Conservation (phyloP, 2,888 invertebrate species). For the Platycheirus rosarum region DNA sequence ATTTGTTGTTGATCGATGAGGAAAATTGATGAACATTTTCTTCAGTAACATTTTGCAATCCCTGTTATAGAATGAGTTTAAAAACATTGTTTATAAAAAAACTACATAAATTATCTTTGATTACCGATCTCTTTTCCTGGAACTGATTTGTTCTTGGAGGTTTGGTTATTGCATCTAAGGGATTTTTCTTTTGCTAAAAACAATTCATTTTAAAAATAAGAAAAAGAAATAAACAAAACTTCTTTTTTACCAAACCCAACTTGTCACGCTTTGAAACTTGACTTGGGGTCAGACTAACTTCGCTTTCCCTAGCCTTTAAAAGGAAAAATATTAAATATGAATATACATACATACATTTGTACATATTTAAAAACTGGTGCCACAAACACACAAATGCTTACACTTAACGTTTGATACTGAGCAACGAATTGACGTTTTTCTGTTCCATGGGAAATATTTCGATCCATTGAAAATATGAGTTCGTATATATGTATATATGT, state of each 20-base stretch:
- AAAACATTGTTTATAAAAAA: not conserved
- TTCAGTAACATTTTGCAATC: conserved; percentile 53
- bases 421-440: conserved; percentile 29
- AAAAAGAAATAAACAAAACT: not conserved
- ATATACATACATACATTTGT: too few species aligned
- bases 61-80: conserved; percentile 19
- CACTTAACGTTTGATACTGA: conserved; percentile 23
- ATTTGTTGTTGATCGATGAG: conserved; percentile 18
- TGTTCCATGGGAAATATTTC: not conserved
- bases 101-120: not conserved
- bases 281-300: conserved; percentile 79
- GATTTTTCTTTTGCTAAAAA: conserved; percentile 78
- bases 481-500: too few species aligned
- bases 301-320: conserved; percentile 76
- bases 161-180: conserved; percentile 80
- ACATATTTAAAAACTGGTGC: too few species aligned
- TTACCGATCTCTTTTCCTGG: conserved; percentile 79
- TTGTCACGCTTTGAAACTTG: conserved; percentile 72
- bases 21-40: conserved; percentile 13
- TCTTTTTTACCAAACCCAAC: conserved; percentile 30
- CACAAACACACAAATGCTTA: too few species aligned
- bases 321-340: too few species aligned
- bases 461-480: too few species aligned
- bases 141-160: conserved; percentile 75
- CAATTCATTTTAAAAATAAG: conserved; percentile 5